A percentile compares a stretch with the other conserved stretches of the same genome.
phyloP scores from a whole-genome alignment of 1,140 invertebrate genomes.

The Brachionus paranguensis region DNA sequence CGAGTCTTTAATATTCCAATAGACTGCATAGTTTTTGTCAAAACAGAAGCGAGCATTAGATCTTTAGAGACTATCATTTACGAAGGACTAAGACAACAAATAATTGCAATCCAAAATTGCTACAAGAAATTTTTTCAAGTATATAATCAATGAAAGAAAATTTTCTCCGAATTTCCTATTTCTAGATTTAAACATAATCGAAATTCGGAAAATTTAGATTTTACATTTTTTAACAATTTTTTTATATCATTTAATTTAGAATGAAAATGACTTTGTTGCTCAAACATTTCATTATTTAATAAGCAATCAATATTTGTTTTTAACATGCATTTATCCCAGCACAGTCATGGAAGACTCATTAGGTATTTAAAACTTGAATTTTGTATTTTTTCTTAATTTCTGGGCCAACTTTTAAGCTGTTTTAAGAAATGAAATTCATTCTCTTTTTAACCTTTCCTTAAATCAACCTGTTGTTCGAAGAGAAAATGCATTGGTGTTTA shows the following conservation, averaged over 20 bases:
- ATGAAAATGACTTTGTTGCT: neutral
- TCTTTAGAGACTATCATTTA: neutral
- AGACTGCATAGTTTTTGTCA: neutral
- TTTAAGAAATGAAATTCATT: constrained; percentile 14
- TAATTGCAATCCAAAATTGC: constrained; percentile 11
- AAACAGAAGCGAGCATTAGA: neutral
- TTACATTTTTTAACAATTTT: too few relatives aligned
- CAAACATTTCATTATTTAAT: constrained; percentile 5
- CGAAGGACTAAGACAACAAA: neutral
- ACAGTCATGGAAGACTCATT: neutral
- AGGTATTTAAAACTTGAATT: neutral
- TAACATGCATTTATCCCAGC: constrained; percentile 33
- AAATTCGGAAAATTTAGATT: too few relatives aligned
- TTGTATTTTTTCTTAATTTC: neutral
- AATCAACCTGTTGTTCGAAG: neutral
- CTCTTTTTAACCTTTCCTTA: neutral
- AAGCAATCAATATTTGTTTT: neutral
- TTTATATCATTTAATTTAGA: neutral
- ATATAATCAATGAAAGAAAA: neutral
- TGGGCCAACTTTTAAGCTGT: neutral
- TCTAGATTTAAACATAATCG: too few relatives aligned
- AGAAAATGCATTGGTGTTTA: neutral
- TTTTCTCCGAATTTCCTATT: neutral
- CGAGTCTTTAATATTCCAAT: constrained; percentile 22
- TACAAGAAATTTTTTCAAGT: constrained; percentile 24